A percentile compares a stretch with the other conserved stretches of the same genome.
Evolutionary conservation across 2,113 vertebrate species (phyloP).

Genomic region (Oncorhynchus gorbuscha): DNA sequence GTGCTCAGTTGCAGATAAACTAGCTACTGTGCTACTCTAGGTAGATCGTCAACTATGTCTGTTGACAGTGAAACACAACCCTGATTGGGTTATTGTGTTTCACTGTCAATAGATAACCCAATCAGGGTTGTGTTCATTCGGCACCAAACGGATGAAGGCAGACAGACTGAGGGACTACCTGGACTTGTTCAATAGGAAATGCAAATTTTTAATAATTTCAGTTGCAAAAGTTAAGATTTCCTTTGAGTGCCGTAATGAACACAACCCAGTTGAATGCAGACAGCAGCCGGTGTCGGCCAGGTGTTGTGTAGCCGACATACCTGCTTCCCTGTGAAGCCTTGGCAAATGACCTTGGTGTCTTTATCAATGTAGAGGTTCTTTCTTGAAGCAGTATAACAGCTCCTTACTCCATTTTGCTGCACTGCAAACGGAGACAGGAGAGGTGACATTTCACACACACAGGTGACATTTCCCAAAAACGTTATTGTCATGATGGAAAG

Average conservation of each 20-base stretch:
- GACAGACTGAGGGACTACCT: too few species aligned
- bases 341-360: constrained; percentile 93
- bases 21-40: background rate
- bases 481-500: too few species aligned
- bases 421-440: constrained; percentile 70
- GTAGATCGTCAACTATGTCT: background rate
- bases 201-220: too few species aligned
- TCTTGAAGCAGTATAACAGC: constrained; percentile 83
- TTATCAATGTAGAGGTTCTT: constrained; percentile 89
- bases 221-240: too few species aligned
- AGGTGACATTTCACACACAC: background rate
- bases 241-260: too few species aligned
- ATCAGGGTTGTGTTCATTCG: too few species aligned
- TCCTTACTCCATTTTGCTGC: constrained; percentile 87
- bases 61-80: too few species aligned
- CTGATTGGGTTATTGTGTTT: too few species aligned
- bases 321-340: constrained; percentile 98
- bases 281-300: background rate
- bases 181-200: too few species aligned
- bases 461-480: background rate
- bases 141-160: too few species aligned
- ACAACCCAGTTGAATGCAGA: background rate
- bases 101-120: too few species aligned
- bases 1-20: background rate
- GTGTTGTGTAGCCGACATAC: constrained; percentile 65